A percentile compares a stretch with the other conserved stretches of the same genome.
Evolutionary conservation across 2,888 invertebrate genomes (phyloP).

Genomic region (Serripes groenlandicus): DNA sequence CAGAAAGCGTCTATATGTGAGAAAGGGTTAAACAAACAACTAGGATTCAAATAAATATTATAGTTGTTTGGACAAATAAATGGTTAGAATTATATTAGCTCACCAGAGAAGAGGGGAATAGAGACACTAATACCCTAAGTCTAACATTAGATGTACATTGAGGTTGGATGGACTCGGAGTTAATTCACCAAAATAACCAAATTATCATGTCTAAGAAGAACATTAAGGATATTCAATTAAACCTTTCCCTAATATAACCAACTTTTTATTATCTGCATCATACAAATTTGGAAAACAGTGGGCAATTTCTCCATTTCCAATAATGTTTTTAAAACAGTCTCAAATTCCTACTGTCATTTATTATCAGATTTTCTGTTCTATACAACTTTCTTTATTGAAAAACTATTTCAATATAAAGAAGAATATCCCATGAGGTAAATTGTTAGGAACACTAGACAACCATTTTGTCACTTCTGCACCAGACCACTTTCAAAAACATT

Average conservation of each 20-base stretch:
- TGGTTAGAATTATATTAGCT: background rate
- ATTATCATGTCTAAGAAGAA: conserved; percentile 63
- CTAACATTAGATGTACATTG: background rate
- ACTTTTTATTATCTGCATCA: background rate
- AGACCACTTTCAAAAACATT: background rate
- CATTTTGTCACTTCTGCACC: too few species aligned
- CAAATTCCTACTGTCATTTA: background rate
- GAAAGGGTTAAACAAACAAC: too few species aligned
- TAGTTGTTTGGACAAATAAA: background rate
- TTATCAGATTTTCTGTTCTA: background rate
- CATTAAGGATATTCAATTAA: conserved; percentile 63
- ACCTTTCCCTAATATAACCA: background rate
- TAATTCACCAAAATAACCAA: conserved; percentile 60
- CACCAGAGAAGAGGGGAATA: conserved; percentile 1
- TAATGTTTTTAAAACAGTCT: background rate
- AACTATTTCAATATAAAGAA: too few species aligned
- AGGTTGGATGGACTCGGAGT: conserved; percentile 27
- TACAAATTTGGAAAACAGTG: too few species aligned
- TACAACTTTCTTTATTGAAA: background rate
- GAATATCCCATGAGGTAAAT: too few species aligned
- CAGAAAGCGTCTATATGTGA: too few species aligned
- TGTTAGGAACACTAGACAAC: too few species aligned
- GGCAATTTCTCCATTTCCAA: conserved; percentile 3
- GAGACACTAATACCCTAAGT: conserved; percentile 8
- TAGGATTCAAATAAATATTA: background rate